These are phyloP conservation scores for Drosophila hydei DNA, from an alignment of 1,140 invertebrate species.

Conservation along the genomic window DNA sequence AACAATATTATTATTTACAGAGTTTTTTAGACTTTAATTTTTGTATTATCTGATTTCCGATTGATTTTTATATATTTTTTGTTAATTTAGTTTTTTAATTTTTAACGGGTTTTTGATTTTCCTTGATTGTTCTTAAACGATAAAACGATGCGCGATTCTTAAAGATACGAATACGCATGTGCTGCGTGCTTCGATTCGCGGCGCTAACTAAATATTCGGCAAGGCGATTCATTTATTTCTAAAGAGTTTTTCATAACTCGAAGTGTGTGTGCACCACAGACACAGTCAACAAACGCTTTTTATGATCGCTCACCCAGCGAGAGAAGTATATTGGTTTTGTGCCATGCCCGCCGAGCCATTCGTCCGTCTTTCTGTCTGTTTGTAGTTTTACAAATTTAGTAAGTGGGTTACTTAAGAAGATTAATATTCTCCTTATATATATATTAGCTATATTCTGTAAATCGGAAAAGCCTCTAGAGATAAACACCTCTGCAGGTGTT, in stretches of 20 bases:
- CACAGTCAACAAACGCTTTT: conserved; percentile 43
- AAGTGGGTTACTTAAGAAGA: no score
- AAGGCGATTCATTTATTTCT: conserved; percentile 55
- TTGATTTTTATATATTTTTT: not conserved
- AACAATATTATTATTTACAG: not conserved
- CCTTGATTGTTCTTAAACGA: conserved; percentile 1
- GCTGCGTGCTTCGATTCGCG: conserved; percentile 51
- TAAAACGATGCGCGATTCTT: conserved; percentile 6
- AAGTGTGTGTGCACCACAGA: conserved; percentile 24
- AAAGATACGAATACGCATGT: conserved; percentile 37
- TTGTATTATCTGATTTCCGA: not conserved
- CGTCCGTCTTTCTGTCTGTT: no score
- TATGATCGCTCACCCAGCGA: no score
- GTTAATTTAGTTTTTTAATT: not conserved
- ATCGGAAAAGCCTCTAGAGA: no score
- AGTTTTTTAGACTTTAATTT: not conserved
- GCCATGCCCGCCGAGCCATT: no score
- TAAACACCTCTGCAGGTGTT: no score
- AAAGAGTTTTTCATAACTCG: conserved; percentile 52
- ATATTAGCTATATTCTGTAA: no score
- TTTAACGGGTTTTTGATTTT: conserved; percentile 25
- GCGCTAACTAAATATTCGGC: conserved; percentile 51
- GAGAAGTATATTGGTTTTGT: no score
- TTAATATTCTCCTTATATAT: no score
- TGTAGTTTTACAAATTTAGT: no score